Conservation (phyloP, 2,797 vertebrate genomes). For the Schizopygopsis malacanthus region DNA sequence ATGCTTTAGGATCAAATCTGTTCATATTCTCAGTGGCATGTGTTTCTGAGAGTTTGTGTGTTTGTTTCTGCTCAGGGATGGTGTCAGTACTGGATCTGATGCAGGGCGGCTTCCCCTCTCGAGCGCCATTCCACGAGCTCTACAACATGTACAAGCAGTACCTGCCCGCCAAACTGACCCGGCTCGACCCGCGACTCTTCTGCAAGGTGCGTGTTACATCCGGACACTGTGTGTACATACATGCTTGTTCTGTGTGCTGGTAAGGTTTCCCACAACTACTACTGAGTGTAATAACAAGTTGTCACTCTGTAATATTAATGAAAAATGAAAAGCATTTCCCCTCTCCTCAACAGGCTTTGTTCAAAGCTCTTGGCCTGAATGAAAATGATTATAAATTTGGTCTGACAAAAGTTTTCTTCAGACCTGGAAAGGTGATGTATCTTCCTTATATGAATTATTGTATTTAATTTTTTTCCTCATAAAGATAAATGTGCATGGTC, state of each 20-base stretch:
- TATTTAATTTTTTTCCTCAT: neutral
- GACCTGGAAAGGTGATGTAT: constrained; percentile 92
- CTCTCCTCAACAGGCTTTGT: constrained; percentile 85
- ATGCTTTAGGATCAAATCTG: neutral
- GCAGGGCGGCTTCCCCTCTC: constrained; percentile 98
- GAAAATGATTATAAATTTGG: constrained; percentile 98
- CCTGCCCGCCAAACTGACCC: constrained; percentile 90
- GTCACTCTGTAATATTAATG: neutral
- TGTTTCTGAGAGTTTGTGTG: neutral
- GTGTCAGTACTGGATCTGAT: constrained; percentile 97
- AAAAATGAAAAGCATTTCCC: neutral
- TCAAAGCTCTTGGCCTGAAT: constrained; percentile 96
- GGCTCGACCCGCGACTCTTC: constrained; percentile 94
- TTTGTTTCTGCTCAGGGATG: constrained; percentile 82
- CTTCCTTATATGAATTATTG: neutral
- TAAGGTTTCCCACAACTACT: neutral
- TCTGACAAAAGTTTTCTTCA: constrained; percentile 95
- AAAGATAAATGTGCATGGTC: neutral
- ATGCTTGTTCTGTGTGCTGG: neutral
- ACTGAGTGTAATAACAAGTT: neutral
- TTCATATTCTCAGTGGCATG: neutral
- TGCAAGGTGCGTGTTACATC: constrained; percentile 84
- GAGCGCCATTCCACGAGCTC: constrained; percentile 95
- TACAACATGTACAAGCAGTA: constrained; percentile 99
- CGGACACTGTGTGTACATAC: neutral